Conservation (phyloP, 1,140 invertebrate genomes). For the Pogonus chalceus region DNA sequence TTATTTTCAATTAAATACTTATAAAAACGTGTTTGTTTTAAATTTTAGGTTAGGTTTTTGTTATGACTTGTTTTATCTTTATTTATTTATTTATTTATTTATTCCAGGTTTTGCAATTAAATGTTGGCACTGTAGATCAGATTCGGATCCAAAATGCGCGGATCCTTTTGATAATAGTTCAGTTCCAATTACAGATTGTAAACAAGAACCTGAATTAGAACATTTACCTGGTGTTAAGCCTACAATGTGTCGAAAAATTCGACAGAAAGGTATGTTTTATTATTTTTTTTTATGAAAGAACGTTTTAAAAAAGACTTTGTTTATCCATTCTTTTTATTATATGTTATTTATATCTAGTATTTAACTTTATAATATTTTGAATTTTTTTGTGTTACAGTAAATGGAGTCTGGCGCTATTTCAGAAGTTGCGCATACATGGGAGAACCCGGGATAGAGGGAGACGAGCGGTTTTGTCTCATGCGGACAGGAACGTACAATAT, state of each 20-base stretch:
- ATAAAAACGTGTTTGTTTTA: no score
- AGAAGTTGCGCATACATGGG: slow-evolving; percentile 82
- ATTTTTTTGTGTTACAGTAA: slow-evolving; percentile 53
- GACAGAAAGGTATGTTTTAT: slow-evolving; percentile 70
- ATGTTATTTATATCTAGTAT: background rate
- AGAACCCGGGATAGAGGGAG: slow-evolving; percentile 78
- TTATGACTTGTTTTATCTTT: no score
- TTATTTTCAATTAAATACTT: no score
- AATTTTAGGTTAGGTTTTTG: no score
- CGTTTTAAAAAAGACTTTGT: background rate
- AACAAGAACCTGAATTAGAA: slow-evolving; percentile 48
- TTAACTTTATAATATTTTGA: no score
- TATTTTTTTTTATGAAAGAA: background rate
- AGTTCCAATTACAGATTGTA: slow-evolving; percentile 77
- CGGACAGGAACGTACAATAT: slow-evolving; percentile 86
- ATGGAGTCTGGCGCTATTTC: slow-evolving; percentile 84
- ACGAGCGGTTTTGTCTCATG: slow-evolving; percentile 85
- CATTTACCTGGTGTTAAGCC: slow-evolving; percentile 61
- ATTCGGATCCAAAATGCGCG: slow-evolving; percentile 79
- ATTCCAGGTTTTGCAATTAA: slow-evolving; percentile 63
- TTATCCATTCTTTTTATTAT: background rate
- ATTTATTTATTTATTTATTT: background rate
- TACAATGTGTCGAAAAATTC: slow-evolving; percentile 86
- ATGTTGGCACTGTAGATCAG: slow-evolving; percentile 86
- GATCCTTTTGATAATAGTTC: slow-evolving; percentile 89